These are phyloP conservation scores for Cinclus mexicanus DNA, from an alignment of 2,113 vertebrate species.

Conservation along the genomic window DNA sequence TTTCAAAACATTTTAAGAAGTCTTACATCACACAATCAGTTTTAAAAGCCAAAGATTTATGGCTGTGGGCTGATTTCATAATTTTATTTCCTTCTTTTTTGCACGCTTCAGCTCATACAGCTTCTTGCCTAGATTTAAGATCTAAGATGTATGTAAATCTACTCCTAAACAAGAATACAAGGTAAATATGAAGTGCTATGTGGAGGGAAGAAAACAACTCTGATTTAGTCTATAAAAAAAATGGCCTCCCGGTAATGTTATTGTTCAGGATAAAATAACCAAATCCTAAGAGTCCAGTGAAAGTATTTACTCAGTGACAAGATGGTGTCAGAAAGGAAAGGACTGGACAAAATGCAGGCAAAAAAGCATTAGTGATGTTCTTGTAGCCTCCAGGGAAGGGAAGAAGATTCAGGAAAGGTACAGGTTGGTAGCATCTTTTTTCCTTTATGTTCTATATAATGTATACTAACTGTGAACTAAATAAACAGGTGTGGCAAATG, in stretches of 20 bases:
- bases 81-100: neutral
- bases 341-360: neutral
- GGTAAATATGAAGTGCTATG: neutral
- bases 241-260: neutral
- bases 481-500: neutral
- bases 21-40: neutral
- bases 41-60: constrained; percentile 12
- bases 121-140: neutral
- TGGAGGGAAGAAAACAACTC: neutral
- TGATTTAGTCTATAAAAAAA: neutral
- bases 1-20: constrained; percentile 44
- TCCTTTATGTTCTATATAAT: neutral
- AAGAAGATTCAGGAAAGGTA: neutral
- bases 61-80: neutral
- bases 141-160: neutral
- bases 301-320: neutral
- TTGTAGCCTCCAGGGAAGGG: neutral
- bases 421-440: neutral
- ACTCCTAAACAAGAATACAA: neutral
- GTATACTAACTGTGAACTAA: neutral
- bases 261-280: neutral
- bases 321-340: neutral
- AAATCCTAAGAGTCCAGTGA: neutral
- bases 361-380: neutral
- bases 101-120: neutral